Percentiles rank a stretch among this genome's conserved stretches.
Evolutionary conservation across 2,113 vertebrate genomes (phyloP).

Genomic region (Salvelinus fontinalis): DNA sequence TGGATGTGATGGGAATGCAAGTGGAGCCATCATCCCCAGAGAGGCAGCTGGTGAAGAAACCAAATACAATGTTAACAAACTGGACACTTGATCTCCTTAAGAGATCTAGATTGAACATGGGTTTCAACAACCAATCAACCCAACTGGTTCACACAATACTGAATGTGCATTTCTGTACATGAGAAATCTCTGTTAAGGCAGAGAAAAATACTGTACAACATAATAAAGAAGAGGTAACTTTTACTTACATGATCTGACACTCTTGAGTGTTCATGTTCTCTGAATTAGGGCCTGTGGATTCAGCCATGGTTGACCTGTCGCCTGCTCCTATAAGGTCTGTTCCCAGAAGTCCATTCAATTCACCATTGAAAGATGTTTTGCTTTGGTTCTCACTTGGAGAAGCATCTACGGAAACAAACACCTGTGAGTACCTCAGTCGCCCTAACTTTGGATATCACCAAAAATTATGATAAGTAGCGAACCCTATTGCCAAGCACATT

Average conservation of each 20-base stretch:
- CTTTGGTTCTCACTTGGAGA: slow-evolving; percentile 76
- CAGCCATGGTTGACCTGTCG: slow-evolving; percentile 75
- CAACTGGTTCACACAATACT: background rate
- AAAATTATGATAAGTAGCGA: background rate
- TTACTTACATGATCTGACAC: slow-evolving; percentile 89
- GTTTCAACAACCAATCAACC: too few relatives aligned
- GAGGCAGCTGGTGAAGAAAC: slow-evolving; percentile 77
- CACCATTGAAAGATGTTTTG: slow-evolving; percentile 85
- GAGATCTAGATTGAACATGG: too few relatives aligned
- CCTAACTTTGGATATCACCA: too few relatives aligned
- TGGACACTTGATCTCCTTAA: background rate
- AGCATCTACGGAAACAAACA: slow-evolving; percentile 68
- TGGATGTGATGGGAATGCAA: slow-evolving; percentile 85
- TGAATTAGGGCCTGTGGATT: slow-evolving; percentile 74
- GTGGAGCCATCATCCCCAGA: slow-evolving; percentile 91
- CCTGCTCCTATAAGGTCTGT: slow-evolving; percentile 77
- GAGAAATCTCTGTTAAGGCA: background rate
- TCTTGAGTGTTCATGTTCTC: slow-evolving; percentile 80
- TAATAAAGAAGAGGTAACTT: too few relatives aligned
- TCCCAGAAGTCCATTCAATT: slow-evolving; percentile 90
- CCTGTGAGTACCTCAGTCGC: background rate
- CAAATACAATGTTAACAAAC: background rate
- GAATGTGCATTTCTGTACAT: background rate
- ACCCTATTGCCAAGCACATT: background rate
- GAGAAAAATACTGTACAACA: too few relatives aligned